Evolutionary conservation across 2,113 vertebrate species (phyloP).

Genomic region (Condylura cristata): DNA sequence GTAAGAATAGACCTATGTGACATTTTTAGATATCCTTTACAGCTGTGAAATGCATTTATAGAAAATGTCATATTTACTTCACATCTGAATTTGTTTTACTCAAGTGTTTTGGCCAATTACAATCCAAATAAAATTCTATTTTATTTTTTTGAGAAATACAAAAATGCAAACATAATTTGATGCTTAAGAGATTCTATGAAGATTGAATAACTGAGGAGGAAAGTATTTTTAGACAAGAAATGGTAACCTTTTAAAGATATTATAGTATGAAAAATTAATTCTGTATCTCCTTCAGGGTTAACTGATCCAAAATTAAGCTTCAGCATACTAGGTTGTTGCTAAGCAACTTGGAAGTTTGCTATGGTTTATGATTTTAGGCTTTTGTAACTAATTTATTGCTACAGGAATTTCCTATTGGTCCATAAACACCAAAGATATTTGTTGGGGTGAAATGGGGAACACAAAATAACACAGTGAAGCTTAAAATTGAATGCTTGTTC

Average conservation of each 20-base stretch:
- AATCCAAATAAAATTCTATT: background rate
- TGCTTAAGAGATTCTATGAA: slow-evolving; percentile 45
- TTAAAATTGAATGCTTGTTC: background rate
- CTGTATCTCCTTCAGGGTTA: slow-evolving; percentile 67
- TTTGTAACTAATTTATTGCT: slow-evolving; percentile 80
- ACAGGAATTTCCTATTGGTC: slow-evolving; percentile 55
- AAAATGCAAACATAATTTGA: slow-evolving; percentile 15
- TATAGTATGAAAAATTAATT: slow-evolving; percentile 54
- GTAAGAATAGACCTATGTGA: background rate
- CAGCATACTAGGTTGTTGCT: slow-evolving; percentile 76
- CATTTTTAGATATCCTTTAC: background rate
- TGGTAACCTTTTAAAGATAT: background rate
- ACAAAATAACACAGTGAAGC: slow-evolving; percentile 53
- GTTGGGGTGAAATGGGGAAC: background rate
- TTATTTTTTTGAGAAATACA: background rate
- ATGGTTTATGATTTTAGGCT: slow-evolving; percentile 69
- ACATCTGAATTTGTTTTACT: slow-evolving; percentile 1
- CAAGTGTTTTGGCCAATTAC: background rate
- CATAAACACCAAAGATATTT: slow-evolving; percentile 70
- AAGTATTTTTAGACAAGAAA: background rate
- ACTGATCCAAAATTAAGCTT: slow-evolving; percentile 74
- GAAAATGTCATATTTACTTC: background rate
- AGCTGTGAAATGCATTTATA: background rate
- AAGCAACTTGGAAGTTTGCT: slow-evolving; percentile 81
- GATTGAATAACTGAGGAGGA: background rate